phyloP scores from a whole-genome alignment of 1,140 invertebrate genomes.

The Orchestia grillus region DNA sequence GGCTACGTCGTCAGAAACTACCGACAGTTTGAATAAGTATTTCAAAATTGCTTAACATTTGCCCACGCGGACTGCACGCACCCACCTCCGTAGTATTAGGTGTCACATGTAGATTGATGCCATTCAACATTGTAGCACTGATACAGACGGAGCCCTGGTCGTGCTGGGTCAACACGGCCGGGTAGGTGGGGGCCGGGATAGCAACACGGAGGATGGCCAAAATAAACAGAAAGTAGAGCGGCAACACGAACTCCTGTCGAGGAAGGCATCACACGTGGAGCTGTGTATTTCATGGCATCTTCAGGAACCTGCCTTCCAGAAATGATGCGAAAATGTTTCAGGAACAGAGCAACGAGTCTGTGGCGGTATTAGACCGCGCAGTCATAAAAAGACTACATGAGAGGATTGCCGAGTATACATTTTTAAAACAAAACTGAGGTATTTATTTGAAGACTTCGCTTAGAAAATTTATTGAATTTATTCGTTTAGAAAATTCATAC shows the following conservation, averaged over 20 bases:
- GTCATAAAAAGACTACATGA: too few relatives aligned
- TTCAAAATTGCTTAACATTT: too few relatives aligned
- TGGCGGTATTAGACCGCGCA: neutral
- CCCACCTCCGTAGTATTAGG: neutral
- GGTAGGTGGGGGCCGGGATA: conserved; percentile 14
- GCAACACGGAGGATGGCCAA: conserved; percentile 3
- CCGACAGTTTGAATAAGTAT: too few relatives aligned
- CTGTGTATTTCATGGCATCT: neutral
- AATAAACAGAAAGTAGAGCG: conserved; percentile 33
- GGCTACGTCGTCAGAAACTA: too few relatives aligned
- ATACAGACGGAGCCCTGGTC: neutral
- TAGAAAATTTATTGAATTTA: too few relatives aligned
- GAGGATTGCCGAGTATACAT: too few relatives aligned
- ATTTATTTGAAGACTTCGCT: too few relatives aligned
- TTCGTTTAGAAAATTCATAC: too few relatives aligned
- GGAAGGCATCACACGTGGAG: neutral
- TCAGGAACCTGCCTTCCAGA: neutral
- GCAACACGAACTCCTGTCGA: neutral
- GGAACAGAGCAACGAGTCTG: neutral
- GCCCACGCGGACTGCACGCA: neutral
- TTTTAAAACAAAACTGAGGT: too few relatives aligned
- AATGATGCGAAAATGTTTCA: neutral
- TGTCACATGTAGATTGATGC: neutral
- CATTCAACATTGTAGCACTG: neutral
- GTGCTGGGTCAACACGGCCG: neutral